Evolutionary conservation across 2,113 vertebrate species (phyloP).

Genomic region (Athene cunicularia): DNA sequence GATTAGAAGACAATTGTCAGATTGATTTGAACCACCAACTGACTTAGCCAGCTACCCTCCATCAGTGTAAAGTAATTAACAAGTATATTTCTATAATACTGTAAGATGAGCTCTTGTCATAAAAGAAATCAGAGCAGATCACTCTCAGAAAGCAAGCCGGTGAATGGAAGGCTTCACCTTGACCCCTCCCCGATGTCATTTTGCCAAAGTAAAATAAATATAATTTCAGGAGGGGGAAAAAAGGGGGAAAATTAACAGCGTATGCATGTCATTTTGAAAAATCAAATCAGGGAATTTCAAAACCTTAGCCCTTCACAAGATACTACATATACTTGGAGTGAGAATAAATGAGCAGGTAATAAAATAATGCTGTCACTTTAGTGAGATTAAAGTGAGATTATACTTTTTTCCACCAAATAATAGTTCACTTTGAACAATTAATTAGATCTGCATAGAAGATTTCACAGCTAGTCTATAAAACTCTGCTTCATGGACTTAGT

Average conservation of each 20-base stretch:
- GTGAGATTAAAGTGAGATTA: not conserved
- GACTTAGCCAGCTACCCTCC: not conserved
- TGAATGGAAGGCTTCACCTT: not conserved
- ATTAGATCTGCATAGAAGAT: not conserved
- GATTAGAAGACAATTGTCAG: not conserved
- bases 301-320: not conserved
- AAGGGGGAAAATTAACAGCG: not conserved
- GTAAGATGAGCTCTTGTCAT: not conserved
- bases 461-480: not conserved
- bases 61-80: not conserved
- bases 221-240: not conserved
- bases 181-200: fast-evolving
- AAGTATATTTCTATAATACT: not conserved
- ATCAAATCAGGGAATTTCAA: not conserved
- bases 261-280: not conserved
- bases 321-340: not conserved
- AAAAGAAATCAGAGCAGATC: not conserved
- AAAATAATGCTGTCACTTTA: not conserved
- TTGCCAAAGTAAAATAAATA: not conserved
- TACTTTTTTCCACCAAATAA: not conserved
- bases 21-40: not conserved
- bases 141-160: not conserved
- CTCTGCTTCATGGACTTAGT: not conserved
- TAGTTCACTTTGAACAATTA: not conserved
- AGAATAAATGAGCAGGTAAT: not conserved